Evolutionary conservation across 92 coral and sea anemone genomes (phyloP), one percentile per base, ranked within the genome.

Genomic region (Porites divaricata): DNA sequence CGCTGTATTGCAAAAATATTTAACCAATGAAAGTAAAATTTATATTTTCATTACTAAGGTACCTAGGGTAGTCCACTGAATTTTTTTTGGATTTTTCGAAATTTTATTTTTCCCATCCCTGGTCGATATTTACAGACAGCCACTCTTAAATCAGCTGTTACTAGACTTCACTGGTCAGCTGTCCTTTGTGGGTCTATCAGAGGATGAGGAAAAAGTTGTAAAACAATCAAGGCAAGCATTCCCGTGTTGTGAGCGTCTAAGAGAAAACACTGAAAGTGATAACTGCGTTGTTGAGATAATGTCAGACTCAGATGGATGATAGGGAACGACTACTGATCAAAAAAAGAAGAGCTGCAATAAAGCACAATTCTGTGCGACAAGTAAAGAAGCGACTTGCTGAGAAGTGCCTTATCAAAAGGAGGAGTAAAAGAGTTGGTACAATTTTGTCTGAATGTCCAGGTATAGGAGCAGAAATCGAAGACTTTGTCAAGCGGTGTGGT

Each of bases 231-330:
- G 90, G 56, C 90, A 87, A 56, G 90, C 90, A 72, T 87, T 71
- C 67, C 16, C 80, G 57, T 69, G 52, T 72, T 58, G 26, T 52
- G 67, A 76, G 21, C 76, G 86, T 58, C 26, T 79, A 58, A 76
- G 75, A 71, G 59, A 83, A 64, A 85, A 67, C 59, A 71, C 74
- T 76, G 53, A 35, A 56, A 81, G 81, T 28, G 75, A 81, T 77
- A 57, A 81, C 72, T 80, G 49, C 25, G 82, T 52, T 77, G 79
- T 53, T 45, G 49, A 9, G 50, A 48, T 67, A 23, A 77, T n/a
- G 25, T 84, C 92, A 66, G 89, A 89, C 28, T 89, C 89, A 26
- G 89, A 91, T 90, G 64, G 88, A 87, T 81, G 91, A 78, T 50
- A 59, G 63, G 28, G 93, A 85, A 61, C 65, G 61, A 58, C 19